Percentiles rank a stretch among this genome's conserved stretches.
Conservation (phyloP, 1,140 invertebrate species). For the Spodoptera litura region DNA sequence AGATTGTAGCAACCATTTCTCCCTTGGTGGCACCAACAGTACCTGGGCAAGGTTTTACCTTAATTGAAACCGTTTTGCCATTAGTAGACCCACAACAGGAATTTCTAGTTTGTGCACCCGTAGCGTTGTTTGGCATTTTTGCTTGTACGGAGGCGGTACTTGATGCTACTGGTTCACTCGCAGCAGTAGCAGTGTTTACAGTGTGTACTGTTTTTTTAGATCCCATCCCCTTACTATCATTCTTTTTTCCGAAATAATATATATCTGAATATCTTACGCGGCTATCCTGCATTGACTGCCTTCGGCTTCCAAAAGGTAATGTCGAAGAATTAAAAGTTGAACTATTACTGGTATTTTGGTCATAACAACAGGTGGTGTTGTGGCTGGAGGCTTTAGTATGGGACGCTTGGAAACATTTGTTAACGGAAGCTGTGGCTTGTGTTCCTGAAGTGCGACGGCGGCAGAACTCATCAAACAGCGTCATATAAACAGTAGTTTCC, state of each 20-base stretch:
- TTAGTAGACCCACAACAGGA: constrained; percentile 49
- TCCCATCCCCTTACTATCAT: constrained; percentile 73
- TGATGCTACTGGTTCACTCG: constrained; percentile 41
- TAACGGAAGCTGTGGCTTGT: constrained; percentile 79
- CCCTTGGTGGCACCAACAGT: constrained; percentile 57
- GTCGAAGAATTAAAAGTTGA: constrained; percentile 52
- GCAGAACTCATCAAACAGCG: constrained; percentile 61
- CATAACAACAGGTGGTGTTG: not conserved
- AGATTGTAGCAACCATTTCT: constrained; percentile 72
- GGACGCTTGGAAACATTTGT: constrained; percentile 77
- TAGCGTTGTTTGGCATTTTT: constrained; percentile 8
- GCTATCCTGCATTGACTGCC: constrained; percentile 33
- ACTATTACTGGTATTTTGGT: constrained; percentile 40
- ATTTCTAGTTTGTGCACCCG: constrained; percentile 49
- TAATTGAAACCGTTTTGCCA: constrained; percentile 69
- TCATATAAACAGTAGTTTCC: constrained; percentile 72
- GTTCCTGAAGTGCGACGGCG: constrained; percentile 66
- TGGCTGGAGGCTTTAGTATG: constrained; percentile 1
- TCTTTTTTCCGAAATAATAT: constrained; percentile 73
- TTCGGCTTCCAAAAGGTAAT: constrained; percentile 15
- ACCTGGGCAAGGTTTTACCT: constrained; percentile 68
- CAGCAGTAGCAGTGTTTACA: constrained; percentile 47
- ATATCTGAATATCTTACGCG: constrained; percentile 59
- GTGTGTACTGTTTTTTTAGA: constrained; percentile 36
- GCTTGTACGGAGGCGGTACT: constrained; percentile 37